Evolutionary conservation across 2,113 vertebrate genomes (phyloP).

Genomic region (Triplophysa rosa): DNA sequence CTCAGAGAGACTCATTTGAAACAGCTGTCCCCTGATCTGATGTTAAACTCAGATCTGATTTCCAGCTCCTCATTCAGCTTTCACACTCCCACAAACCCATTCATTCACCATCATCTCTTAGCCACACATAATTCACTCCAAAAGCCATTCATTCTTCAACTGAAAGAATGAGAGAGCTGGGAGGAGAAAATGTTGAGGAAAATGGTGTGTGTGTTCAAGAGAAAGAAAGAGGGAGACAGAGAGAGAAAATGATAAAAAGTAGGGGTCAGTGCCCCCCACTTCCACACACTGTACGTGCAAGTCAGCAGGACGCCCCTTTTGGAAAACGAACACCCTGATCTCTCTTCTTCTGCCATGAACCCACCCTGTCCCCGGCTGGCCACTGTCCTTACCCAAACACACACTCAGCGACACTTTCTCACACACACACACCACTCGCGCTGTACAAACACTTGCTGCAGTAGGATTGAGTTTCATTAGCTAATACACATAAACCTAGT

Average conservation of each 20-base stretch:
- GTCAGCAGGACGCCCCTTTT: slow-evolving; percentile 64
- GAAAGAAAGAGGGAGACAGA: slow-evolving; percentile 2
- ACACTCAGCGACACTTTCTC: slow-evolving; percentile 50
- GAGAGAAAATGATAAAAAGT: background rate
- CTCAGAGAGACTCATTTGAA: slow-evolving; percentile 31
- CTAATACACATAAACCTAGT: slow-evolving; percentile 39
- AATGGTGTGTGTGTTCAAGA: slow-evolving; percentile 15
- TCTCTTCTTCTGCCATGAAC: slow-evolving; percentile 66
- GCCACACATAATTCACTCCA: slow-evolving; percentile 49
- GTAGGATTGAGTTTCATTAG: slow-evolving; percentile 49
- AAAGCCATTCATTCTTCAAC: slow-evolving; percentile 46
- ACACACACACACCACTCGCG: slow-evolving; percentile 36
- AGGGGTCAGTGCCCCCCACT: slow-evolving; percentile 53
- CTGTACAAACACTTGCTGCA: slow-evolving; percentile 45
- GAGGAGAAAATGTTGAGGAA: slow-evolving; percentile 8
- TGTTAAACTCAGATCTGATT: slow-evolving; percentile 48
- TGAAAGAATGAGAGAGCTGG: slow-evolving; percentile 20
- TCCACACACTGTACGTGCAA: slow-evolving; percentile 64
- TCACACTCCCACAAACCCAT: slow-evolving; percentile 44
- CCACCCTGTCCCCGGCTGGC: slow-evolving; percentile 74
- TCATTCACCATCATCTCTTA: slow-evolving; percentile 51
- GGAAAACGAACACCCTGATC: slow-evolving; percentile 70
- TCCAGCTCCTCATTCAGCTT: slow-evolving; percentile 49
- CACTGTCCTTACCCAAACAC: slow-evolving; percentile 70
- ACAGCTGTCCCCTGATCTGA: slow-evolving; percentile 45